Evolutionary conservation across 1,140 invertebrate genomes (phyloP).

Genomic region (Lanistes nyassanus): DNA sequence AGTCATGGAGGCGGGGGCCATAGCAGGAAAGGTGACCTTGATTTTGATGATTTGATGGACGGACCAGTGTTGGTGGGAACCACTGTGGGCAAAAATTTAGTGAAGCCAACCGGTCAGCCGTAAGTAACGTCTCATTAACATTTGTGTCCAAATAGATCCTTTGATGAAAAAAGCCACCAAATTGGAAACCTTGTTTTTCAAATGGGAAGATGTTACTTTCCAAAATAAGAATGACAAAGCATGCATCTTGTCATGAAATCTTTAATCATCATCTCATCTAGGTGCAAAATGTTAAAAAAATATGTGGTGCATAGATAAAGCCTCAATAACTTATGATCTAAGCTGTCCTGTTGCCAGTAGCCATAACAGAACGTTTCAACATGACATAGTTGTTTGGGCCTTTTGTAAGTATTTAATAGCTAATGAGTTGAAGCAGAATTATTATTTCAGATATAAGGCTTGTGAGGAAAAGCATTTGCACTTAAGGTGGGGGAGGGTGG

Average conservation of each 20-base stretch:
- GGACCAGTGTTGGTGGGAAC: slow-evolving; percentile 19
- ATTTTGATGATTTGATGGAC: slow-evolving; percentile 35
- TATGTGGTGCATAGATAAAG: too few species aligned
- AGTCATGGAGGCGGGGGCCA: slow-evolving; percentile 11
- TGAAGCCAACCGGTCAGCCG: slow-evolving; percentile 2
- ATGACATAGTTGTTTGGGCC: too few species aligned
- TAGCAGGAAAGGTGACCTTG: slow-evolving; percentile 20
- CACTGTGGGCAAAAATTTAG: not conserved
- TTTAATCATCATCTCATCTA: not conserved
- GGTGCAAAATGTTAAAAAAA: too few species aligned
- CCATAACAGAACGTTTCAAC: too few species aligned
- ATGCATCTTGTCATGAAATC: not conserved
- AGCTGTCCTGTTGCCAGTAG: too few species aligned
- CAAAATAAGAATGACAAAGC: not conserved
- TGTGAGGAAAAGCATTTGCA: too few species aligned
- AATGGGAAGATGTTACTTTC: not conserved
- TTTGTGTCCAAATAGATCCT: not conserved
- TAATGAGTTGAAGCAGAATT: too few species aligned
- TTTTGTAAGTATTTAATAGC: too few species aligned
- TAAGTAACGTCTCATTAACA: not conserved
- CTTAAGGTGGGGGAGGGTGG: too few species aligned
- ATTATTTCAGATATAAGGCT: too few species aligned
- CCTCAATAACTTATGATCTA: too few species aligned
- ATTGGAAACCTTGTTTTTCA: not conserved
- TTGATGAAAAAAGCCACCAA: not conserved